Percentiles rank a stretch among this genome's conserved stretches.
Evolutionary conservation across 2,888 invertebrate species (phyloP).

Genomic region (Adela reaumurella): DNA sequence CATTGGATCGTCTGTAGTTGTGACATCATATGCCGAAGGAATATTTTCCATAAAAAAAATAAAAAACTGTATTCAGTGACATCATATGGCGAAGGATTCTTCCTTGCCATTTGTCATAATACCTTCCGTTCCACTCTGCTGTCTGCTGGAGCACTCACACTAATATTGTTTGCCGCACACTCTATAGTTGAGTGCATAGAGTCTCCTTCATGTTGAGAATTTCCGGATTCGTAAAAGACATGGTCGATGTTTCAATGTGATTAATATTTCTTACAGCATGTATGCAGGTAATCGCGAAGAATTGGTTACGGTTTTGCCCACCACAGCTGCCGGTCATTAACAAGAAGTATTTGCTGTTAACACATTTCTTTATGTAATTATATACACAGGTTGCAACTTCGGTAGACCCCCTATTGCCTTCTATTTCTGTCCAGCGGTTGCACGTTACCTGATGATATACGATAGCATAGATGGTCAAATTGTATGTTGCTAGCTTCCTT

Average conservation of each 20-base stretch:
- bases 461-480: too few species aligned
- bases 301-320: neutral
- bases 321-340: neutral
- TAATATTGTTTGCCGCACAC: neutral
- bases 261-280: neutral
- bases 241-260: neutral
- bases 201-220: neutral
- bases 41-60: too few species aligned
- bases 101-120: neutral
- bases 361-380: neutral
- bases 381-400: neutral
- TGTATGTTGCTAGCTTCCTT: too few species aligned
- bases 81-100: neutral
- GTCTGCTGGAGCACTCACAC: neutral
- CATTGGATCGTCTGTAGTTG: too few species aligned
- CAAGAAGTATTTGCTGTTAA: neutral
- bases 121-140: neutral
- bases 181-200: neutral
- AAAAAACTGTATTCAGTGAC: neutral
- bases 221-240: neutral
- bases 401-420: neutral
- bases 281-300: neutral
- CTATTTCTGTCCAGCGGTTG: neutral
- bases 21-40: too few species aligned
- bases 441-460: neutral